Conservation (phyloP, 1,140 invertebrate genomes). For the silkworm (Bombyx mori) region DNA sequence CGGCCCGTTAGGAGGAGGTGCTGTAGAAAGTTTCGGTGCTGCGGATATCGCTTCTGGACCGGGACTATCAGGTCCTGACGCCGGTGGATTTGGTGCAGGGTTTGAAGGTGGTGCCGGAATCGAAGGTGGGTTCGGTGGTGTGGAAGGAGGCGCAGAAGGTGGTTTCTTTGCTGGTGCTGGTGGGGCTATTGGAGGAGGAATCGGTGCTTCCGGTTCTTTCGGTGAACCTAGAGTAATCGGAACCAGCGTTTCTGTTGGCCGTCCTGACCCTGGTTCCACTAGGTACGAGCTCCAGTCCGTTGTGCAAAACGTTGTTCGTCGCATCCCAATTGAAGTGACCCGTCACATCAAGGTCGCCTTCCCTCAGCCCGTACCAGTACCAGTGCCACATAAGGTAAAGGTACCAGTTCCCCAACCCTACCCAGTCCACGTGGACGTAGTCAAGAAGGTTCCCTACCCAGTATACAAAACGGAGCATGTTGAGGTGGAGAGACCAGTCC, state of each 20-base stretch:
- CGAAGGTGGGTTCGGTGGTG: too few species aligned
- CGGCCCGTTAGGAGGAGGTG: not conserved
- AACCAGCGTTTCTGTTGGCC: conserved; percentile 41
- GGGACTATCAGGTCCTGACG: conserved; percentile 1
- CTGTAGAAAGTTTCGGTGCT: conserved; percentile 2
- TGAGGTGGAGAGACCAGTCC: conserved; percentile 60
- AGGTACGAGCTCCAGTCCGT: conserved; percentile 60
- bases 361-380: conserved; percentile 48
- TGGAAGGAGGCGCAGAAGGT: too few species aligned
- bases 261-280: conserved; percentile 24
- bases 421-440: conserved; percentile 61
- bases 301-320: conserved; percentile 53
- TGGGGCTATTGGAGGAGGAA: conserved; percentile 3
- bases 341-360: conserved; percentile 55
- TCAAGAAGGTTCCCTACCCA: conserved; percentile 59
- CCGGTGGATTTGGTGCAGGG: conserved; percentile 1
- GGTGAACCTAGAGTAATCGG: conserved; percentile 43
- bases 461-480: conserved; percentile 59
- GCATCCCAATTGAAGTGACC: conserved; percentile 50
- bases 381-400: conserved; percentile 53
- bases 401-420: conserved; percentile 65
- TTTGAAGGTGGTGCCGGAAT: conserved; percentile 3
- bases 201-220: conserved; percentile 8
- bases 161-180: not conserved
- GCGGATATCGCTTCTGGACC: conserved; percentile 11